Evolutionary conservation across 2,888 invertebrate species (phyloP).

Genomic region (Plemyria rubiginata): DNA sequence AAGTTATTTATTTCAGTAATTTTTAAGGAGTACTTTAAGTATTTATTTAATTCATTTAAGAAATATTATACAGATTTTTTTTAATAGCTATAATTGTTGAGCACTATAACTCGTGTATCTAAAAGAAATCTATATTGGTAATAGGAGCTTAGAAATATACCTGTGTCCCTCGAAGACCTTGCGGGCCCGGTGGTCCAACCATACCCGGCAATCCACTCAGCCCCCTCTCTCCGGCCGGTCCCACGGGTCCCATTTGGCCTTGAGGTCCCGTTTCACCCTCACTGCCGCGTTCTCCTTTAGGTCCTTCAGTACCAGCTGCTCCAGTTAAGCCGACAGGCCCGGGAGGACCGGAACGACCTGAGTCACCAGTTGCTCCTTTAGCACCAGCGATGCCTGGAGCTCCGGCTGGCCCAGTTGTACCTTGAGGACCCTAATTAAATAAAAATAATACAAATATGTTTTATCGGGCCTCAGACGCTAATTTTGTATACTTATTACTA

Average conservation of each 20-base stretch:
- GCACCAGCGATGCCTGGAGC: constrained; percentile 87
- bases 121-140: background rate
- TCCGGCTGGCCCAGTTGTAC: constrained; percentile 88
- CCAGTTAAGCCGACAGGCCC: constrained; percentile 90
- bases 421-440: constrained; percentile 87
- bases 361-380: constrained; percentile 89
- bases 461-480: no score
- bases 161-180: constrained; percentile 87
- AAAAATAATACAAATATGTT: no score
- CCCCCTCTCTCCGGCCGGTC: constrained; percentile 88
- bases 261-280: constrained; percentile 88
- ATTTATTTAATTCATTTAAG: no score
- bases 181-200: constrained; percentile 86
- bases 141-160: constrained; percentile 59
- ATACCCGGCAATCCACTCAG: constrained; percentile 86
- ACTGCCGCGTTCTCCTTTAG: constrained; percentile 90
- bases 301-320: constrained; percentile 88
- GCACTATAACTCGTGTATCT: background rate
- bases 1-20: background rate
- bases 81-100: background rate
- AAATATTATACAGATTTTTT: no score
- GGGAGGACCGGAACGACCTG: constrained; percentile 87
- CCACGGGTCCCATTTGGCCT: constrained; percentile 89
- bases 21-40: no score
- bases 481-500: no score